Percentiles rank a stretch among this genome's conserved stretches.
Conservation (phyloP, 2,888 invertebrate species). For the Amphimallon solstitiale region DNA sequence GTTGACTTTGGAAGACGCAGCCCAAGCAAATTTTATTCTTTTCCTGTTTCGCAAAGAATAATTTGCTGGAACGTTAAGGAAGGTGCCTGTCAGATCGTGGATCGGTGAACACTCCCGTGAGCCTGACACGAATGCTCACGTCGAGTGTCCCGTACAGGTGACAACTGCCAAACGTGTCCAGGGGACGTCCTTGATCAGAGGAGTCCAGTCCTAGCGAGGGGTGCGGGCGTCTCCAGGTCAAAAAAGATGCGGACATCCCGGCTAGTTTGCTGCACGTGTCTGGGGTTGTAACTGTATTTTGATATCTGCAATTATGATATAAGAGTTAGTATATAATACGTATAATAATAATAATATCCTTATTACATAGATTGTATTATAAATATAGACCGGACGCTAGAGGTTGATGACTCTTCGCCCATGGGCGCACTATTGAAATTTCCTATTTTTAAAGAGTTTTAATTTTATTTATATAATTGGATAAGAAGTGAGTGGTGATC, state of each 20-base stretch:
- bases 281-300: conserved; percentile 40
- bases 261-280: conserved; percentile 44
- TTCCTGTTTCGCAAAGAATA: conserved; percentile 16
- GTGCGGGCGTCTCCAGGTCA: conserved; percentile 57
- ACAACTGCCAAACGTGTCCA: conserved; percentile 49
- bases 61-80: conserved; percentile 17
- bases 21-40: conserved; percentile 22
- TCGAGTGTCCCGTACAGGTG: conserved; percentile 40
- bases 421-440: too few relatives aligned
- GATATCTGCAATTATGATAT: conserved; percentile 42
- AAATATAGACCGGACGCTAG: too few relatives aligned
- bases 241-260: conserved; percentile 53
- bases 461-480: too few relatives aligned
- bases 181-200: conserved; percentile 54
- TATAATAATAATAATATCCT: too few relatives aligned
- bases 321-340: conserved; percentile 19
- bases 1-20: conserved; percentile 11
- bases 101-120: conserved; percentile 44
- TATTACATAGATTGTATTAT: too few relatives aligned
- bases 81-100: conserved; percentile 17
- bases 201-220: conserved; percentile 49
- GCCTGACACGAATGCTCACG: conserved; percentile 53
- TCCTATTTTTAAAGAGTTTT: too few relatives aligned
- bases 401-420: too few relatives aligned
- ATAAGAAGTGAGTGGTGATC: too few relatives aligned